Evolutionary conservation across 2,113 vertebrate genomes (phyloP).

Genomic region (Cyanoderma ruficeps): DNA sequence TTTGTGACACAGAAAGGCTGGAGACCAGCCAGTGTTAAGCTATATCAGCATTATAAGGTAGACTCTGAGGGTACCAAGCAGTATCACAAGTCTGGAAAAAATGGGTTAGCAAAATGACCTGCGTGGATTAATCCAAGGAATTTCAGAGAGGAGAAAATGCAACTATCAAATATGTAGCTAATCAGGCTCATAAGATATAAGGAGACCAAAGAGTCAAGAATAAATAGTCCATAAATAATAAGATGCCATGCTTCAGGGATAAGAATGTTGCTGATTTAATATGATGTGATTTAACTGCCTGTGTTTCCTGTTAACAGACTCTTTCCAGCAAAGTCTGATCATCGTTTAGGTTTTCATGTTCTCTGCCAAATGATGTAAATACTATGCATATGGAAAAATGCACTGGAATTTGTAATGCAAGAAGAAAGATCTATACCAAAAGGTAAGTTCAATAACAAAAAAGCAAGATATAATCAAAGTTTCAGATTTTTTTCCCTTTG

Average conservation of each 20-base stretch:
- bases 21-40: not conserved
- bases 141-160: not conserved
- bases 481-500: not conserved
- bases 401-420: not conserved
- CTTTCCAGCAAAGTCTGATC: not conserved
- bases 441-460: not conserved
- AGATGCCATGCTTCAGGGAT: not conserved
- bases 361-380: slow-evolving; percentile 25
- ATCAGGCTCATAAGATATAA: not conserved
- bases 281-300: not conserved
- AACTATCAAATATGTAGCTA: not conserved
- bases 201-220: not conserved
- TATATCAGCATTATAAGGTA: not conserved
- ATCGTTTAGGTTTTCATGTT: slow-evolving; percentile 6
- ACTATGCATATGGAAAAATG: not conserved
- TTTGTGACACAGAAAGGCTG: not conserved
- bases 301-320: not conserved
- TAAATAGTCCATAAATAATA: slow-evolving; percentile 33
- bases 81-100: not conserved
- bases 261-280: slow-evolving; percentile 16
- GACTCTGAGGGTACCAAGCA: not conserved
- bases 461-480: not conserved
- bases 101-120: not conserved
- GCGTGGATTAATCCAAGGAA: not conserved
- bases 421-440: not conserved